Evolutionary conservation across 2,888 invertebrate species (phyloP).

Genomic region (Drosophila kokeensis): DNA sequence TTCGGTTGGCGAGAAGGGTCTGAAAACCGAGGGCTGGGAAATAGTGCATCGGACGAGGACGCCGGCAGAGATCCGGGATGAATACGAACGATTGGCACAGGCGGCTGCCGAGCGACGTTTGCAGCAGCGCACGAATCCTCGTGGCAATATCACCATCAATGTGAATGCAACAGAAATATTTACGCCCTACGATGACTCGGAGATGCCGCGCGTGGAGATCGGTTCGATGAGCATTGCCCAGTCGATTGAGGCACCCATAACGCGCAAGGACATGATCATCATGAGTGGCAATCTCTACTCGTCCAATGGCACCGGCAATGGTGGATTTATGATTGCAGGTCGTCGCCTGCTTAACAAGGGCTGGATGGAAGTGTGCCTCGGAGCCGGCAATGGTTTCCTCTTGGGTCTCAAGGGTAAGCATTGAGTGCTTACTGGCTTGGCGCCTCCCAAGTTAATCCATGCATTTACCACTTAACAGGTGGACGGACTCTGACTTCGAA

Average conservation of each 20-base stretch:
- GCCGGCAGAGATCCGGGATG: constrained; percentile 97
- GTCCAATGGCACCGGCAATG: constrained; percentile 93
- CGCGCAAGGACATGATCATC: constrained; percentile 92
- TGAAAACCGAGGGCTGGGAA: constrained; percentile 98
- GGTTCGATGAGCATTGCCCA: constrained; percentile 97
- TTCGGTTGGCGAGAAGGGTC: constrained; percentile 92
- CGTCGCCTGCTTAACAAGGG: constrained; percentile 92
- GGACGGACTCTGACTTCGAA: constrained; percentile 74
- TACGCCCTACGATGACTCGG: constrained; percentile 91
- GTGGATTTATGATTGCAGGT: constrained; percentile 90
- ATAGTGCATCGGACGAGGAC: constrained; percentile 95
- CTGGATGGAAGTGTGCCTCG: constrained; percentile 94
- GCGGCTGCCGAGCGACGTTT: constrained; percentile 94
- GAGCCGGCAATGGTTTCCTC: constrained; percentile 93
- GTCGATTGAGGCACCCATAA: constrained; percentile 96
- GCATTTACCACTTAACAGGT: constrained; percentile 45
- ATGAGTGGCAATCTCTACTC: constrained; percentile 93
- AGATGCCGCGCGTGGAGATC: constrained; percentile 92
- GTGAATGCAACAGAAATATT: constrained; percentile 97
- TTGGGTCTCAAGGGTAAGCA: constrained; percentile 89
- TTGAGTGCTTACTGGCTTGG: background rate
- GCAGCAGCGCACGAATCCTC: constrained; percentile 96
- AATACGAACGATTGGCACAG: constrained; percentile 95
- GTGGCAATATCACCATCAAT: constrained; percentile 93
- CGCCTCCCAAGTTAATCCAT: background rate